These are phyloP conservation scores for Schizopygopsis malacanthus DNA, from an alignment of 2,797 vertebrate species.

Conservation along the genomic window DNA sequence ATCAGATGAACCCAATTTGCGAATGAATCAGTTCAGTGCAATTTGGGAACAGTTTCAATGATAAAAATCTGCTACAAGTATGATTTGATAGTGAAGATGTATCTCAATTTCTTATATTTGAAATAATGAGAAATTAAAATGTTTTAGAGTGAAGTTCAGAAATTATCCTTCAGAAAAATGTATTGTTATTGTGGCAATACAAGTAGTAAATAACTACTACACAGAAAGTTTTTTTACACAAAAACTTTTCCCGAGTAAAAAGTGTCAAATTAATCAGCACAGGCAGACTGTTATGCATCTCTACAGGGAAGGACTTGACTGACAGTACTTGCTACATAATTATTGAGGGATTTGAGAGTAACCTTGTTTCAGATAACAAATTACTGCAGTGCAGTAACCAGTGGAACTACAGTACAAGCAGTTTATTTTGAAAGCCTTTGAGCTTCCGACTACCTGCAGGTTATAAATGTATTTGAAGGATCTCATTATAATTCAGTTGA, in stretches of 20 bases:
- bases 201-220: not conserved
- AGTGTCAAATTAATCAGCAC: constrained; percentile 64
- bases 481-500: constrained; percentile 18
- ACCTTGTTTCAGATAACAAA: constrained; percentile 40
- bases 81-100: not conserved
- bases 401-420: constrained; percentile 11
- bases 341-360: constrained; percentile 34
- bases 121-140: not conserved
- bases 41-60: not conserved
- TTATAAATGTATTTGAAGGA: constrained; percentile 19
- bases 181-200: not conserved
- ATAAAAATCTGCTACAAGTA: not conserved
- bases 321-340: constrained; percentile 39
- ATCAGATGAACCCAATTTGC: not conserved
- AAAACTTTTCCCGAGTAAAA: constrained; percentile 39
- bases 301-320: constrained; percentile 51
- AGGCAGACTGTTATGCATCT: constrained; percentile 45
- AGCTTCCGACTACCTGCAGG: constrained; percentile 28
- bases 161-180: not conserved
- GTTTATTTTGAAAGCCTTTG: constrained; percentile 35
- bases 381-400: constrained; percentile 14
- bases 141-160: not conserved
- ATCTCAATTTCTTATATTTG: not conserved
- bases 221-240: not conserved
- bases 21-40: not conserved